Evolutionary conservation across 2,888 invertebrate genomes (phyloP).

Genomic region (Cenopis cana): DNA sequence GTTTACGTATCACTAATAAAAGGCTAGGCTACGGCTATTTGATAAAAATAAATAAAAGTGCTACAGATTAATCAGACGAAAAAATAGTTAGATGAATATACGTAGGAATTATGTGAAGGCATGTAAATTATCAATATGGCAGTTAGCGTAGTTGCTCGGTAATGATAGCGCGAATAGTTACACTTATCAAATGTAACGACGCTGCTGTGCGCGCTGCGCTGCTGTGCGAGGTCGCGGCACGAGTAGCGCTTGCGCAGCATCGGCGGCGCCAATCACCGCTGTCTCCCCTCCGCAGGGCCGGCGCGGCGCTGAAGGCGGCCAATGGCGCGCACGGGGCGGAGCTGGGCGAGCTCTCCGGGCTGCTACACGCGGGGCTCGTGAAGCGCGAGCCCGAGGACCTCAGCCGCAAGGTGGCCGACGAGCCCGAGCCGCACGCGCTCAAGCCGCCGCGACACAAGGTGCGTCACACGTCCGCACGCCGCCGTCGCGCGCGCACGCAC

Average conservation of each 20-base stretch:
- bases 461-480: conserved; percentile 84
- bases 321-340: conserved; percentile 89
- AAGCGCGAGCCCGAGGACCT: conserved; percentile 94
- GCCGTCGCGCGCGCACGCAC: conserved; percentile 84
- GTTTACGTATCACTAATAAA: too few relatives aligned
- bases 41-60: too few relatives aligned
- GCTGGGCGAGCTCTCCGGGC: conserved; percentile 86
- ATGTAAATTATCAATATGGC: conserved; percentile 41
- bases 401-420: conserved; percentile 88
- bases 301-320: conserved; percentile 86
- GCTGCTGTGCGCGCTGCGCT: conserved; percentile 62
- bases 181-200: conserved; percentile 54
- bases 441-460: conserved; percentile 87
- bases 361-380: conserved; percentile 88
- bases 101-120: conserved; percentile 23
- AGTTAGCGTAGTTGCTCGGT: conserved; percentile 40
- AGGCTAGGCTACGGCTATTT: too few relatives aligned
- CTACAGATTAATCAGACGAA: not conserved
- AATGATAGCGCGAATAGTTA: conserved; percentile 43
- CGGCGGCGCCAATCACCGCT: conserved; percentile 71
- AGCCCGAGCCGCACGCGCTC: conserved; percentile 86
- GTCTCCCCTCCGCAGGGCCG: conserved; percentile 87
- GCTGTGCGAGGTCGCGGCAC: conserved; percentile 64
- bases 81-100: conserved; percentile 23
- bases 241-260: conserved; percentile 72